Evolutionary conservation across 2,797 vertebrate species (phyloP).

Genomic region (Rhinichthys osculus): DNA sequence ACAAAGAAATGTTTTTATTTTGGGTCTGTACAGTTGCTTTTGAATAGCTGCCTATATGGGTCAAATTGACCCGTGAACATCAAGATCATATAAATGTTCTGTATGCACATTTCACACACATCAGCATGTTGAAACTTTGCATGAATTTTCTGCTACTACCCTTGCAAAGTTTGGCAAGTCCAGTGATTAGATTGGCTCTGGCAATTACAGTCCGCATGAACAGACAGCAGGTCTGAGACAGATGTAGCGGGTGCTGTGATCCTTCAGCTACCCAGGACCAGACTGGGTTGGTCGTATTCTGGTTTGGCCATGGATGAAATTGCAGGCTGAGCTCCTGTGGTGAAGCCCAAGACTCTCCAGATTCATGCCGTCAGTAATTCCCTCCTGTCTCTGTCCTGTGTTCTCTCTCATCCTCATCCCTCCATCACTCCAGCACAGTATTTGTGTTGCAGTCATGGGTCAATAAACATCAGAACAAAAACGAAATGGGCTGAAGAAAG

Average conservation of each 20-base stretch:
- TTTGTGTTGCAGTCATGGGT: conserved; percentile 31
- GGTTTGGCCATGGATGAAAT: conserved; percentile 53
- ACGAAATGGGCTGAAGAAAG: neutral
- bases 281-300: conserved; percentile 33
- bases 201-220: neutral
- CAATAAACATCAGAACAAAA: conserved; percentile 30
- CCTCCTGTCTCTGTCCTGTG: conserved; percentile 1
- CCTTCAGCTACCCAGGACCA: neutral
- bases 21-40: no score
- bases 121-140: no score
- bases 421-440: neutral
- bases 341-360: conserved; percentile 35
- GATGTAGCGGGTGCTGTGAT: conserved; percentile 12
- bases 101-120: no score
- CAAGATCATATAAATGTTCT: no score
- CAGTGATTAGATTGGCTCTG: neutral
- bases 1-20: no score
- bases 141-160: neutral
- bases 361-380: conserved; percentile 37
- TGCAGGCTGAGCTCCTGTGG: conserved; percentile 51
- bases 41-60: no score
- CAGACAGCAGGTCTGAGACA: conserved; percentile 5
- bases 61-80: no score
- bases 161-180: neutral
- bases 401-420: conserved; percentile 8